phyloP scores from a whole-genome alignment of 2,113 vertebrate species.

The Dryoscopus gambensis region DNA sequence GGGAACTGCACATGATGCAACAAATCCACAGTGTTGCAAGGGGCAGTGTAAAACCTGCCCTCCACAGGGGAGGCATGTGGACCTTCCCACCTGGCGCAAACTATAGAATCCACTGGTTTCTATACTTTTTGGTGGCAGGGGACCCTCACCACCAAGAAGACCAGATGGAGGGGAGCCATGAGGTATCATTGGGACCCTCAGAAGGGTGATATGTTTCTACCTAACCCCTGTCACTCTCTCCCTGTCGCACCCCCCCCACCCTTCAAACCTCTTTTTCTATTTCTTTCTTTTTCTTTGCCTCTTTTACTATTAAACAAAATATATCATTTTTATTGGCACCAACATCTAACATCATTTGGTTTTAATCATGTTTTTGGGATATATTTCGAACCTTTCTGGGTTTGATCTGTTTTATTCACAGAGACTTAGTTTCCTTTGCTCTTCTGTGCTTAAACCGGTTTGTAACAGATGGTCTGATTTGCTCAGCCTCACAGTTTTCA shows the following conservation, averaged over 20 bases:
- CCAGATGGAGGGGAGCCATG: background rate
- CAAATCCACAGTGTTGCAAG: background rate
- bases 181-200: background rate
- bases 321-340: background rate
- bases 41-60: background rate
- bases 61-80: background rate
- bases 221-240: background rate
- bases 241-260: background rate
- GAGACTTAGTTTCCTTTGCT: background rate
- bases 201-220: background rate
- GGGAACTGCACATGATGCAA: background rate
- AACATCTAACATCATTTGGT: background rate
- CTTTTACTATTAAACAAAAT: background rate
- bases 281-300: background rate
- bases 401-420: background rate
- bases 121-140: background rate
- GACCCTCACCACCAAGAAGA: background rate
- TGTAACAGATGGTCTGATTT: background rate
- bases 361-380: background rate
- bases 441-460: background rate
- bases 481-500: slow-evolving; percentile 20
- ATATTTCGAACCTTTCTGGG: background rate
- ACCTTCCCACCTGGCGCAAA: background rate
- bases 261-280: no score
- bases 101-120: background rate